Evolutionary conservation across 2,888 invertebrate genomes (phyloP).

Genomic region (Anoplius nigerrimus): DNA sequence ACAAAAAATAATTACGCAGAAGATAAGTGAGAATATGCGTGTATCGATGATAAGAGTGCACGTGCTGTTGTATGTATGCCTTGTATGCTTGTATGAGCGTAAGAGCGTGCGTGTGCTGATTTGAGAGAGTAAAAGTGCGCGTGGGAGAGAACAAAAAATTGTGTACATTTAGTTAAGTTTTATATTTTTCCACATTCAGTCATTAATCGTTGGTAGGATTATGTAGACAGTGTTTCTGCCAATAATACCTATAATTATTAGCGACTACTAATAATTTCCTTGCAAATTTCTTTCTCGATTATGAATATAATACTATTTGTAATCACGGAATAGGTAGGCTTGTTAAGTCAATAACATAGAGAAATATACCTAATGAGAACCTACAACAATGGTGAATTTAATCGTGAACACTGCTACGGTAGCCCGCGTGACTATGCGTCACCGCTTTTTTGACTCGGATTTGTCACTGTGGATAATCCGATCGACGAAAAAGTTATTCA

Average conservation of each 20-base stretch:
- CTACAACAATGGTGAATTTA: slow-evolving; percentile 48
- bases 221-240: slow-evolving; percentile 54
- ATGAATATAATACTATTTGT: slow-evolving; percentile 52
- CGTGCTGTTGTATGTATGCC: too few species aligned
- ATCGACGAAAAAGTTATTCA: slow-evolving; percentile 42
- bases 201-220: slow-evolving; percentile 72
- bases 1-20: slow-evolving; percentile 50
- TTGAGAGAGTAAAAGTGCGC: slow-evolving; percentile 31
- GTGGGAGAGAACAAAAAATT: slow-evolving; percentile 48
- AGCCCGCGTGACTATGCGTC: neutral
- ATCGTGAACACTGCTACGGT: slow-evolving; percentile 40
- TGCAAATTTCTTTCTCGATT: slow-evolving; percentile 52
- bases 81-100: slow-evolving; percentile 18
- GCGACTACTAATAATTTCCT: slow-evolving; percentile 59
- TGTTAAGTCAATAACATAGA: slow-evolving; percentile 63
- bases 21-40: slow-evolving; percentile 47
- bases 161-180: slow-evolving; percentile 75
- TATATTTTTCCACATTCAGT: slow-evolving; percentile 74
- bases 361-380: slow-evolving; percentile 56
- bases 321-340: slow-evolving; percentile 61
- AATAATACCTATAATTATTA: slow-evolving; percentile 62
- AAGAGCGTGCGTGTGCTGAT: slow-evolving; percentile 38
- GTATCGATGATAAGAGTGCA: slow-evolving; percentile 1
- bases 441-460: slow-evolving; percentile 1
- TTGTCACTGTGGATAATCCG: slow-evolving; percentile 34